Base-by-base conservation (phyloP, 2,113 vertebrate species). In the Pheucticus melanocephalus region DNA sequence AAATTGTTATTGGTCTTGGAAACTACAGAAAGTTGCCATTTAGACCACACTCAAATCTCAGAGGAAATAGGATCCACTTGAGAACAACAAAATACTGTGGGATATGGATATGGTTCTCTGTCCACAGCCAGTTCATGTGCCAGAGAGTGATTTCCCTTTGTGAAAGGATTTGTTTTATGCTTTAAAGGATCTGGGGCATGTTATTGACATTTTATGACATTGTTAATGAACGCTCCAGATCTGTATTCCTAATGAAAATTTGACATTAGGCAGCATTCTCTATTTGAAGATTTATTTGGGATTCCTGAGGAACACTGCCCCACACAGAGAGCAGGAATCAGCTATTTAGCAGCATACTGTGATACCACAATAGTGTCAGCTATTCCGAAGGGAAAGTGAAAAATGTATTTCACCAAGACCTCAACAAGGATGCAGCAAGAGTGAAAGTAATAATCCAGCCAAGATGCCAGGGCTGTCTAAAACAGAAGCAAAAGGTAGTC, bases 41-140 rank as follows among this genome's bases (percentile, higher is more conserved):
- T 85, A 95, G 94, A 69, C 24, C 60, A 87, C 48, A 79, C 44
- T 94, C 54, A 85, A 75, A 87, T 78, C 92, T 91, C 94, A 92
- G 79, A 95, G 88, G 86, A 83, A 79, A 85, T 31, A 59, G 57
- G 31, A 89, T 80, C 86, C 70, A 48, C 60, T 76, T 59, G 82
- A 70, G 80, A 95, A 60, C 69, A 96, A 33, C 48, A 81, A 80
- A 86, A 86, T 39, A 30, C 21, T n/a, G 5, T n/a, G 66, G 70
- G 15, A 12, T 65, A 23, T 35, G 70, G 15, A 12, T 65, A 25
- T 33, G n/a, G 48, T 66, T 86, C 59, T 80, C 53, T 69, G 40
- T 59, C 31, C 48, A 73, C 70, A 87, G 63, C 20, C 76, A 72
- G 42, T 44, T 81, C 42, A 21, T 10, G 25, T 20, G 18, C 63